Conservation (phyloP, 2,888 invertebrate genomes). For the Baronia brevicornis region DNA sequence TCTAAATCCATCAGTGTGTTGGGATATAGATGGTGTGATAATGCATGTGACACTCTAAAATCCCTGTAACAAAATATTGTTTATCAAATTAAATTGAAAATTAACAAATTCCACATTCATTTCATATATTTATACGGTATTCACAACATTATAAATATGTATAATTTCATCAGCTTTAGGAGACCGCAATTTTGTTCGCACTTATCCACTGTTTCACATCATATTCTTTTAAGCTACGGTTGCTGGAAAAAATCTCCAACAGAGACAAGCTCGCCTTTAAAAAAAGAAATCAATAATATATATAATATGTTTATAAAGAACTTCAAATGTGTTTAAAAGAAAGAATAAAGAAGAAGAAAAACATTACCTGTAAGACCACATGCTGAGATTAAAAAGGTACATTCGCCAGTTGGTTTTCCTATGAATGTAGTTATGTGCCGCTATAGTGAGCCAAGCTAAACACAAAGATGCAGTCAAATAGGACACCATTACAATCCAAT, state of each 20-base stretch:
- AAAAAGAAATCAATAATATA: not conserved
- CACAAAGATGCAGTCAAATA: slow-evolving; percentile 55
- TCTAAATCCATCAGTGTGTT: slow-evolving; percentile 87
- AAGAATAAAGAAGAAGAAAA: not conserved
- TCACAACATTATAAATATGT: too few relatives aligned
- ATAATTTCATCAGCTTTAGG: too few relatives aligned
- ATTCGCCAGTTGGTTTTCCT: slow-evolving; percentile 85
- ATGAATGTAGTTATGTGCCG: slow-evolving; percentile 88
- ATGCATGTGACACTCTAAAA: slow-evolving; percentile 84
- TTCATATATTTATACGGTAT: too few relatives aligned
- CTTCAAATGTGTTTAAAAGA: not conserved
- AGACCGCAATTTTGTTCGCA: too few relatives aligned
- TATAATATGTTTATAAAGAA: not conserved
- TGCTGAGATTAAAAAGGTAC: slow-evolving; percentile 83
- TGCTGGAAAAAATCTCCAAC: too few relatives aligned
- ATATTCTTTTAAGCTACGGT: too few relatives aligned
- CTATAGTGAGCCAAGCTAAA: slow-evolving; percentile 76
- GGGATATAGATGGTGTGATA: slow-evolving; percentile 88
- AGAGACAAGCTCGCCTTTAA: too few relatives aligned
- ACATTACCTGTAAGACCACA: slow-evolving; percentile 78
- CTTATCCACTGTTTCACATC: too few relatives aligned
- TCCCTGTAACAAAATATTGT: slow-evolving; percentile 59
- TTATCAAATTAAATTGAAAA: not conserved
- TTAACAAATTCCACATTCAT: too few relatives aligned
- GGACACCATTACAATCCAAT: slow-evolving; percentile 34